A percentile compares a stretch with the other conserved stretches of the same genome.
These are phyloP conservation scores for Iphiclides podalirius DNA, from an alignment of 2,888 invertebrate species.

Conservation along the genomic window DNA sequence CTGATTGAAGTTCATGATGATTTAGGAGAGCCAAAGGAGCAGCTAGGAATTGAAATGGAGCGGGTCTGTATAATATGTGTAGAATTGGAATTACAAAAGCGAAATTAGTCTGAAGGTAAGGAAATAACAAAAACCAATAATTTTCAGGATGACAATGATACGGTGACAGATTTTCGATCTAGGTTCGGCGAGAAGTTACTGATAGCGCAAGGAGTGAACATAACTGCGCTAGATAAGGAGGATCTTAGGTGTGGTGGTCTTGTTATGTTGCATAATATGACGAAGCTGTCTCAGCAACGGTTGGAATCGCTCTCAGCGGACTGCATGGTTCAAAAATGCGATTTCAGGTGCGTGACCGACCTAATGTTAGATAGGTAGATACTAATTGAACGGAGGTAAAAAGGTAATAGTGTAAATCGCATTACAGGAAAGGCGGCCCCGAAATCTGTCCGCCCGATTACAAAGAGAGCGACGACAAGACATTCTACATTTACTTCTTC, in stretches of 20 bases:
- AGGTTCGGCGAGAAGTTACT: conserved; percentile 84
- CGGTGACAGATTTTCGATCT: conserved; percentile 86
- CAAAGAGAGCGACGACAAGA: conserved; percentile 86
- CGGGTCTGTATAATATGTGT: conserved; percentile 57
- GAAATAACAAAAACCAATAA: too few relatives aligned
- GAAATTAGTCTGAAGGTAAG: too few relatives aligned
- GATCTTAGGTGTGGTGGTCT: conserved; percentile 88
- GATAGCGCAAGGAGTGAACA: conserved; percentile 84
- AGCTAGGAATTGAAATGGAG: conserved; percentile 88
- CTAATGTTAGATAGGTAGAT: conserved; percentile 3
- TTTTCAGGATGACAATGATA: conserved; percentile 83
- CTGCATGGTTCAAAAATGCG: conserved; percentile 89
- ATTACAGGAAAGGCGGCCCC: conserved; percentile 84
- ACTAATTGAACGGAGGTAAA: background rate
- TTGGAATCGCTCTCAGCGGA: conserved; percentile 82
- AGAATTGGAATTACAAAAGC: too few relatives aligned
- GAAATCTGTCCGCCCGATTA: conserved; percentile 90
- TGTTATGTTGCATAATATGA: conserved; percentile 84
- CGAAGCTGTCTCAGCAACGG: conserved; percentile 75
- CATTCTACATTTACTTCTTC: conserved; percentile 91
- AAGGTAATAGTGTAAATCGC: conserved; percentile 24
- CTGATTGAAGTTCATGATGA: conserved; percentile 86
- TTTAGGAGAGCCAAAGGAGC: conserved; percentile 86
- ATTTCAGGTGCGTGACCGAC: conserved; percentile 76
- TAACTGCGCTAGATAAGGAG: conserved; percentile 85